These are phyloP conservation scores for Tiliacea aurago DNA, from an alignment of 2,888 invertebrate genomes.

Conservation along the genomic window DNA sequence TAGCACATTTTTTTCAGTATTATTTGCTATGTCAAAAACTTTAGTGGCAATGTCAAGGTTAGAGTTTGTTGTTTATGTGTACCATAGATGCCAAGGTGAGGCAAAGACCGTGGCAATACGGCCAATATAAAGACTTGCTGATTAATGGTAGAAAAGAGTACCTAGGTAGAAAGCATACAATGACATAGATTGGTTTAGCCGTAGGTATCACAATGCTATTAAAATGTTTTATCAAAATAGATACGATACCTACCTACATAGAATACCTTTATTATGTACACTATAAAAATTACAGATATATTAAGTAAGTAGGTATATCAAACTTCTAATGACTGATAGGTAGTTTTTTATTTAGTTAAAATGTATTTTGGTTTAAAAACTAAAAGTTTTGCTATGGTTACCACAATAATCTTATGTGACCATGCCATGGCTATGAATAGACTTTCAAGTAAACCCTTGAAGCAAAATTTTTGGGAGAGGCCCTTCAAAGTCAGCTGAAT, in stretches of 20 bases:
- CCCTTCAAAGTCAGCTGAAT: background rate
- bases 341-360: background rate
- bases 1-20: background rate
- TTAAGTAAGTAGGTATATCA: background rate
- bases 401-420: background rate
- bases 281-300: no score
- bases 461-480: no score
- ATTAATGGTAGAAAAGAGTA: conserved; percentile 6
- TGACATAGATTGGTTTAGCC: background rate
- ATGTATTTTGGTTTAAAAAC: no score
- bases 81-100: conserved; percentile 59
- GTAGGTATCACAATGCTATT: background rate
- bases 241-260: no score
- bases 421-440: background rate
- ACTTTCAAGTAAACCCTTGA: background rate
- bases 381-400: background rate
- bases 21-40: conserved; percentile 24
- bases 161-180: background rate
- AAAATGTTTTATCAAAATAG: background rate
- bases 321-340: background rate
- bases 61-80: conserved; percentile 56
- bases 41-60: conserved; percentile 62
- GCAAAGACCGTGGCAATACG: conserved; percentile 41
- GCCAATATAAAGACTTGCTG: conserved; percentile 29
- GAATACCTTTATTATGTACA: no score